Evolutionary conservation across 53 echinoderm and acorn worm species (phyloP).

Genomic region (Mesocentrotus franciscanus): DNA sequence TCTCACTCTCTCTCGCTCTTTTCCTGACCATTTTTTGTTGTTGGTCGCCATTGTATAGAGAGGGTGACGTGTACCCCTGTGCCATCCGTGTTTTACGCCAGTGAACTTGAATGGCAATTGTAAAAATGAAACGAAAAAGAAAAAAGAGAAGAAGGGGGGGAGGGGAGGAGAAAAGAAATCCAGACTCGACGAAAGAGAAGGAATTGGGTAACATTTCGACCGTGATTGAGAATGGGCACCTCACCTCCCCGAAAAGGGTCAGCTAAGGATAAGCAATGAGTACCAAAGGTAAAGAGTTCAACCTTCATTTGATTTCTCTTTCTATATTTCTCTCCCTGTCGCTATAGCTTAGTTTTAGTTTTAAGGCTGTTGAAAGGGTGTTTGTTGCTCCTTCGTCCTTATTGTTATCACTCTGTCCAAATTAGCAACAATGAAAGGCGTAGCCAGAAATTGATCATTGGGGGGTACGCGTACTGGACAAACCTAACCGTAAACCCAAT

Average conservation of each 20-base stretch:
- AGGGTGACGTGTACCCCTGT: too few species aligned
- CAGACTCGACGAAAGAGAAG: not conserved
- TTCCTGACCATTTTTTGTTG: too few species aligned
- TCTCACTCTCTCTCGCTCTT: too few species aligned
- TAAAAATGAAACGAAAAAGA: too few species aligned
- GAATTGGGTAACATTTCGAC: not conserved
- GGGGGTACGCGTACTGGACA: too few species aligned
- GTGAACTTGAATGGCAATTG: too few species aligned
- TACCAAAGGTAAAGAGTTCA: not conserved
- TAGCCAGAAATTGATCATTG: not conserved
- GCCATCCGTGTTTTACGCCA: too few species aligned
- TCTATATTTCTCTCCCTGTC: not conserved
- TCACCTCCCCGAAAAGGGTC: too few species aligned
- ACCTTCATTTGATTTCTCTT: not conserved
- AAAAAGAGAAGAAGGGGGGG: too few species aligned
- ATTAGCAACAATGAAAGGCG: not conserved
- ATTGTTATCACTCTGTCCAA: not conserved
- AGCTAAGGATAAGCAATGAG: not conserved
- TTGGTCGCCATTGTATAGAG: too few species aligned
- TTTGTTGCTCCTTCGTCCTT: not conserved
- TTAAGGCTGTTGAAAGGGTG: not conserved
- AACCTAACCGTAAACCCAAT: too few species aligned
- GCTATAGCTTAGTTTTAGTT: not conserved
- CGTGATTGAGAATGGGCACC: not conserved
- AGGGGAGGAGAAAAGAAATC: not conserved